A percentile compares a stretch with the other conserved stretches of the same genome.
phyloP scores from a whole-genome alignment of 2,888 invertebrate species.

The Papilio protenor region DNA sequence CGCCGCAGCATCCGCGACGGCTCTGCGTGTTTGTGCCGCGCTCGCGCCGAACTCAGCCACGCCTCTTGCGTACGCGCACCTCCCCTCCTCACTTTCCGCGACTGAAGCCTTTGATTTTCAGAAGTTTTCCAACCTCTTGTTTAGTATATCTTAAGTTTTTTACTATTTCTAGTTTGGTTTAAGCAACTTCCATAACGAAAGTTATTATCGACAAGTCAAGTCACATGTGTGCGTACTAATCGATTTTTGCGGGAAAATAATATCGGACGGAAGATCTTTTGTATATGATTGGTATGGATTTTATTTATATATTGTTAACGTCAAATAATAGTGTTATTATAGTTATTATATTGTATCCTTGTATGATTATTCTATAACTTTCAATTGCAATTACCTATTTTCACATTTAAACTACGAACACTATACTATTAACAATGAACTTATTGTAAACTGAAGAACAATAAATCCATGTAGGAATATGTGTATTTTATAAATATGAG shows the following conservation, averaged over 20 bases:
- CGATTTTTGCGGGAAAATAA: neutral
- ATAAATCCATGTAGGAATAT: neutral
- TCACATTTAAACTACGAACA: neutral
- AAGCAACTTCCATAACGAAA: neutral
- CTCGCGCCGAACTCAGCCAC: conserved; percentile 52
- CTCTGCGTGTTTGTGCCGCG: conserved; percentile 75
- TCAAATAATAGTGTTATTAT: neutral
- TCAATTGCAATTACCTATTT: neutral
- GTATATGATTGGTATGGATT: neutral
- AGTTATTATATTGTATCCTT: neutral
- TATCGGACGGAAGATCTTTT: neutral
- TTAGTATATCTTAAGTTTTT: conserved; percentile 12
- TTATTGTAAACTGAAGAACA: neutral
- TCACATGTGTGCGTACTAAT: neutral
- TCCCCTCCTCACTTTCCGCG: conserved; percentile 66
- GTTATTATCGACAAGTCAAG: neutral
- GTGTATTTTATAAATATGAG: neutral
- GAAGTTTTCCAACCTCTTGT: conserved; percentile 54
- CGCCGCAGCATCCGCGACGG: conserved; percentile 78
- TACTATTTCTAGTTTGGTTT: conserved; percentile 23
- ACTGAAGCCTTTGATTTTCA: conserved; percentile 70
- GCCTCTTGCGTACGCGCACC: conserved; percentile 75
- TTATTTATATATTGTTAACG: neutral
- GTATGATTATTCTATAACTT: neutral
- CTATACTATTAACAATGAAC: neutral